Base-by-base conservation (phyloP, 2,888 invertebrate species). In the Platypus cylindrus region DNA sequence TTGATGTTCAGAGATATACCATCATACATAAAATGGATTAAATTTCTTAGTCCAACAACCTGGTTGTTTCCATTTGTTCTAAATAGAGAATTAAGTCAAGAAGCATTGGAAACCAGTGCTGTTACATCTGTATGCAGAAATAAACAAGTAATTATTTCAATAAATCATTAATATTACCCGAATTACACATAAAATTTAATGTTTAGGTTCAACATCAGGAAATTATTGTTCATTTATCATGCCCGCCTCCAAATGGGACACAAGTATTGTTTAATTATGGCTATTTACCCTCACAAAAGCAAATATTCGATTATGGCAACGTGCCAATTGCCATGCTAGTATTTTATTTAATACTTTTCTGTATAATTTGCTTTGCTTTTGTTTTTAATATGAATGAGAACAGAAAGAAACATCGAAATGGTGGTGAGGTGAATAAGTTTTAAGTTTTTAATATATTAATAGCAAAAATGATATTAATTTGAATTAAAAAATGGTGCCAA, bases 171-270 rank as follows among this genome's bases (percentile, higher is more conserved):
- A 7, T 20, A 7, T 7, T 9, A 20, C 5, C 20, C 20, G n/a
- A n/a, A n/a, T n/a, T n/a, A n/a, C n/a, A 20, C 20, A 20, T 20
- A 20, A 9, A 7, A 9, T 20, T 5, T 20, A 20, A 20, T 20
- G 20, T 34, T 11, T 56, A 90, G 73, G 76, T 85, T 41, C 82
- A 85, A 50, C 78, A 81, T 51, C 83, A 83, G 60, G 86, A 86
- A 53, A 86, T 85, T 44, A 89, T 90, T 52, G 79, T 86, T 17
- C 83, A 85, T 55, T 73, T 79, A 24, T 74, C 81, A 11, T 86
- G 86, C 54, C 82, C 83, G 3, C 73, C 78, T 3, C 81, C 82
- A 1, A 83, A 86, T 54, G 85, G 85, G 23, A 76, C 78, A 0
- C 75, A 76, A 62, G 71, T 75, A 30, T 64, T 79, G 37, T 64